Conservation (phyloP, 2,797 vertebrate species). For the Psittacula echo region DNA sequence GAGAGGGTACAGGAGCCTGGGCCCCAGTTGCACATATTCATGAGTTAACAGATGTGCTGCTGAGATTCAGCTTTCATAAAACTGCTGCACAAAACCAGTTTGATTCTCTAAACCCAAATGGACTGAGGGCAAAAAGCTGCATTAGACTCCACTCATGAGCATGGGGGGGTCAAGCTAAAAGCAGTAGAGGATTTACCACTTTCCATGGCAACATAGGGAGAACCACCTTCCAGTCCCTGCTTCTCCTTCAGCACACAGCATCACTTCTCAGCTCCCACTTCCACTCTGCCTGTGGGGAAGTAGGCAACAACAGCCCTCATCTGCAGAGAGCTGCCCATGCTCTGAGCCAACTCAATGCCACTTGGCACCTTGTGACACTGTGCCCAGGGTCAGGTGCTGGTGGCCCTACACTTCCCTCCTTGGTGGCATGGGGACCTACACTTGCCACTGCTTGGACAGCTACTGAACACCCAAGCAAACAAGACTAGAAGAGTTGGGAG, state of each 20-base stretch:
- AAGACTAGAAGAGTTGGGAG: not conserved
- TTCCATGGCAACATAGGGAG: not conserved
- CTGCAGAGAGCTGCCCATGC: not conserved
- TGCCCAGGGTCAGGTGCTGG: not conserved
- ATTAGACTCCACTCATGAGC: not conserved
- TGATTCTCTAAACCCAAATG: not conserved
- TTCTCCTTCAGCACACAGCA: not conserved
- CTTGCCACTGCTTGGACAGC: not conserved
- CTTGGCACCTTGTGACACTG: not conserved
- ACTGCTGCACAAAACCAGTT: not conserved
- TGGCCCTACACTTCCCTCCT: not conserved
- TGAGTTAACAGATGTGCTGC: not conserved
- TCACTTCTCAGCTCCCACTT: not conserved
- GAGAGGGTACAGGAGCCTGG: not conserved
- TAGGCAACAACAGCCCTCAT: not conserved
- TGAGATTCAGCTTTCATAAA: not conserved
- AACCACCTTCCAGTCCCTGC: not conserved
- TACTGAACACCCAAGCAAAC: not conserved
- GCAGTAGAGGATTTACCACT: not conserved
- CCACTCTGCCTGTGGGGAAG: not conserved
- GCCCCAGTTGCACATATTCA: not conserved
- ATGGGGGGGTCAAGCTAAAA: not conserved
- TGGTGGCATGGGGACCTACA: not conserved
- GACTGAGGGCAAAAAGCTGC: not conserved
- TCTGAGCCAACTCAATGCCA: rapidly evolving